These are phyloP conservation scores for Nannospalax galili DNA, from an alignment of 2,113 vertebrate species.

Conservation along the genomic window DNA sequence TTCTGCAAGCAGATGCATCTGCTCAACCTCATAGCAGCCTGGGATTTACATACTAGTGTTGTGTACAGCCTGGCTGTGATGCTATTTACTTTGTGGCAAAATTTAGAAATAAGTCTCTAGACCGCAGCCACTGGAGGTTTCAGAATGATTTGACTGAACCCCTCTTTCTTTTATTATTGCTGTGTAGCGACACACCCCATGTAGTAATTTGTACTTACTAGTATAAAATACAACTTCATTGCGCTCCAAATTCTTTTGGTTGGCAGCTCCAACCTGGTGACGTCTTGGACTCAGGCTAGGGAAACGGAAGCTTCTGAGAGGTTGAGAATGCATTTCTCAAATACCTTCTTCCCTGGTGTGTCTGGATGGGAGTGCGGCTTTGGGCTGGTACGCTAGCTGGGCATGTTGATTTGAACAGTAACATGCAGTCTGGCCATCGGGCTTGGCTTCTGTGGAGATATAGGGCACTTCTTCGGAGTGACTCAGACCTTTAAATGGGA, in stretches of 20 bases:
- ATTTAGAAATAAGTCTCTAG: conserved; percentile 27
- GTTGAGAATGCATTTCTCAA: not conserved
- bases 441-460: not conserved
- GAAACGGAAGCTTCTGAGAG: not conserved
- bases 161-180: not conserved
- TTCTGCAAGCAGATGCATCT: not conserved
- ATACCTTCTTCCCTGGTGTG: not conserved
- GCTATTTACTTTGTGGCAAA: not conserved
- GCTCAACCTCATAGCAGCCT: not conserved
- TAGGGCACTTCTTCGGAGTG: not conserved
- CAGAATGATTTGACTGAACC: not conserved
- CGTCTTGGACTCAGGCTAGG: not conserved
- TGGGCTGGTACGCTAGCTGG: not conserved
- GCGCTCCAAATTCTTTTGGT: not conserved
- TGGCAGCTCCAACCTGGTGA: not conserved
- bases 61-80: not conserved
- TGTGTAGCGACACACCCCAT: not conserved
- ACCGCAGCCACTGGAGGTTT: not conserved
- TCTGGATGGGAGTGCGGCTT: not conserved
- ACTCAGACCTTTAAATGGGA: not conserved
- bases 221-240: not conserved
- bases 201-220: not conserved
- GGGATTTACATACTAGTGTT: not conserved
- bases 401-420: too few relatives aligned
- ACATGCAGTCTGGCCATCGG: not conserved